Evolutionary conservation across 2,888 invertebrate genomes (phyloP), one percentile per base, ranked within the genome.

Genomic region (Miltochrista miniata): DNA sequence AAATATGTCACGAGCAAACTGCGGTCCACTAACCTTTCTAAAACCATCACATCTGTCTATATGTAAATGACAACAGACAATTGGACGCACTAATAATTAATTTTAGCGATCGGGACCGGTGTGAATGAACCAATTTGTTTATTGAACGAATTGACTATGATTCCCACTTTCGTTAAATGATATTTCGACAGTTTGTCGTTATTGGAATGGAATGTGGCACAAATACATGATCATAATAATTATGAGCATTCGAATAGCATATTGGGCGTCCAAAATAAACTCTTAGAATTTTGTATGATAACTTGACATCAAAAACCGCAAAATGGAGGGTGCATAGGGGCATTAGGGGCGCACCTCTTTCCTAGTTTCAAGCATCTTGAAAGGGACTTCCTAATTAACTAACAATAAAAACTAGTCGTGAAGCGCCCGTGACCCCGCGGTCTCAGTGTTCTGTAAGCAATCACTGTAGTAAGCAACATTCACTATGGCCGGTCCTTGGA

Each of bases 61-160:
- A 78, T 87, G 73, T 64, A 81, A 72, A 66, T 81, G 89, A 87
- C 88, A 86, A 61, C 76, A 56, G 63, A 46, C 85, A 87, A 87
- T 88, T 88, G 85, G 66, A 68, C 54, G 61, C 64, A 44, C 57
- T 71, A 66, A 71, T 81, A 82, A 87, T 86, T 86, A 84, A 76
- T 87, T 87, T 86, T 83, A 81, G 82, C 81, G 71, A 76, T 59
- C 12, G 13, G 15, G 58, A 24, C 63, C 43, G 45, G 72, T 68
- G 76, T 70, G 72, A 74, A 77, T 66, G 70, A 70, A 74, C 70
- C 67, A 66, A 78, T 81, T 74, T 70, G 68, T 70, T 67, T 73
- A 64, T 66, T 67, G 49, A 61, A 54, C 67, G 63, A 72, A 73
- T 65, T 51, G 45, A 50, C 55, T 61, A 60, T 65, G 65, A 67